These are phyloP conservation scores for Thymelicus lineola DNA, from an alignment of 2,888 invertebrate genomes.

Conservation along the genomic window DNA sequence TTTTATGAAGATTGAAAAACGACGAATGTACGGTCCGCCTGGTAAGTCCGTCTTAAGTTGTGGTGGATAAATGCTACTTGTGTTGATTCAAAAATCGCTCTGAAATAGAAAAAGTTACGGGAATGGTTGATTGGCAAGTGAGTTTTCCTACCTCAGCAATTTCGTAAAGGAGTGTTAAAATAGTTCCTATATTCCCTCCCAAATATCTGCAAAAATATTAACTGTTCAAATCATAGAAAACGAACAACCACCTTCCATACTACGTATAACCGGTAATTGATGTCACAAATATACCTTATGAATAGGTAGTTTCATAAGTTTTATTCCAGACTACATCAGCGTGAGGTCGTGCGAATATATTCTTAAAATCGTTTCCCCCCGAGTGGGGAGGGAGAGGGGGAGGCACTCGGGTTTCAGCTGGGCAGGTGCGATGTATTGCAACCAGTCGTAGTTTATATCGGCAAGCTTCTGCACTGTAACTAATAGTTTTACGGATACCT, in stretches of 20 bases:
- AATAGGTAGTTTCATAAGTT: slow-evolving; percentile 24
- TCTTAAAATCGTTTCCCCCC: slow-evolving; percentile 26
- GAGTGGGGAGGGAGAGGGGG: neutral
- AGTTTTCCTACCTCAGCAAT: too few relatives aligned
- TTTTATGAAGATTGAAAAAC: too few relatives aligned
- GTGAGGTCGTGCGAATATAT: slow-evolving; percentile 32
- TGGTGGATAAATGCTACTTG: too few relatives aligned
- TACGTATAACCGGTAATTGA: neutral
- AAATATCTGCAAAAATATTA: too few relatives aligned
- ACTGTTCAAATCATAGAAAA: neutral
- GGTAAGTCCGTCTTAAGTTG: too few relatives aligned
- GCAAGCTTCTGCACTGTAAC: slow-evolving; percentile 17
- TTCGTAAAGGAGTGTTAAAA: too few relatives aligned
- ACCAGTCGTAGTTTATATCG: slow-evolving; percentile 23
- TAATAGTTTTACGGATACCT: neutral
- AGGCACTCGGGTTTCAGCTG: slow-evolving; percentile 5
- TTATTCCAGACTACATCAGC: slow-evolving; percentile 27
- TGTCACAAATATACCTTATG: slow-evolving; percentile 15
- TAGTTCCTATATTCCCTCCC: too few relatives aligned
- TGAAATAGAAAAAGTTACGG: too few relatives aligned
- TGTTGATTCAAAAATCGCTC: too few relatives aligned
- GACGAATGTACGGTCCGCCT: too few relatives aligned
- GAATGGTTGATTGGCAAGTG: too few relatives aligned
- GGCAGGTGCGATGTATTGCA: slow-evolving; percentile 32
- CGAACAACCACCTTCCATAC: neutral